phyloP scores from a whole-genome alignment of 2,888 invertebrate species.

The Tiphia femorata region DNA sequence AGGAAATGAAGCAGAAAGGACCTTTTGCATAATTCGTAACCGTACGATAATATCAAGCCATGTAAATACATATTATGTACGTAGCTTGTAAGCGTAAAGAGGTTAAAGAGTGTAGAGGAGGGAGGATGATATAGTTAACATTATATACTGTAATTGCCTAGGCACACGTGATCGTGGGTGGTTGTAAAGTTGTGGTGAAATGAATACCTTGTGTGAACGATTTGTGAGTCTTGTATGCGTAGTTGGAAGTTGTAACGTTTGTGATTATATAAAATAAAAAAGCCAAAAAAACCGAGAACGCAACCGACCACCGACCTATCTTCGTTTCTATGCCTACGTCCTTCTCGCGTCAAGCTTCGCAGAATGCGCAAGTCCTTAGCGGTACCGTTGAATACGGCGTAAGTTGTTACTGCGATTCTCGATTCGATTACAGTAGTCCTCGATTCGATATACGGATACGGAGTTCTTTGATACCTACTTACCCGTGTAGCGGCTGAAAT shows the following conservation, averaged over 20 bases:
- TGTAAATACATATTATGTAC: slow-evolving; percentile 35
- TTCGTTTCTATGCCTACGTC: too few relatives aligned
- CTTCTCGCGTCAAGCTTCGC: too few relatives aligned
- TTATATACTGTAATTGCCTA: slow-evolving; percentile 18
- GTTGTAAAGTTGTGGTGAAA: slow-evolving; percentile 16
- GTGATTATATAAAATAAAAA: slow-evolving; percentile 63
- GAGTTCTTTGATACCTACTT: too few relatives aligned
- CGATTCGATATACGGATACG: too few relatives aligned
- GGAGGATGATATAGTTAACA: slow-evolving; percentile 4
- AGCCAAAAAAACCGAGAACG: slow-evolving; percentile 48
- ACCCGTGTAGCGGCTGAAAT: too few relatives aligned
- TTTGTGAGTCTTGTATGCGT: slow-evolving; percentile 56
- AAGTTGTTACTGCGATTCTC: too few relatives aligned
- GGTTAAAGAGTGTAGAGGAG: not conserved
- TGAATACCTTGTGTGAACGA: slow-evolving; percentile 48
- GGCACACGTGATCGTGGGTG: slow-evolving; percentile 9
- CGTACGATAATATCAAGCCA: slow-evolving; percentile 11
- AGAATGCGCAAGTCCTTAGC: too few relatives aligned
- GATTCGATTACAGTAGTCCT: too few relatives aligned
- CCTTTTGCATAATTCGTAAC: slow-evolving; percentile 21
- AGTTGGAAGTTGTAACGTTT: slow-evolving; percentile 63
- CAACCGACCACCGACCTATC: too few relatives aligned
- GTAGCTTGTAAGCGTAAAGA: not conserved
- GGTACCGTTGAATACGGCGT: too few relatives aligned
- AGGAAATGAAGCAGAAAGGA: too few relatives aligned